Evolutionary conservation across 2,113 vertebrate genomes (phyloP).

Genomic region (Cardinalis cardinalis): DNA sequence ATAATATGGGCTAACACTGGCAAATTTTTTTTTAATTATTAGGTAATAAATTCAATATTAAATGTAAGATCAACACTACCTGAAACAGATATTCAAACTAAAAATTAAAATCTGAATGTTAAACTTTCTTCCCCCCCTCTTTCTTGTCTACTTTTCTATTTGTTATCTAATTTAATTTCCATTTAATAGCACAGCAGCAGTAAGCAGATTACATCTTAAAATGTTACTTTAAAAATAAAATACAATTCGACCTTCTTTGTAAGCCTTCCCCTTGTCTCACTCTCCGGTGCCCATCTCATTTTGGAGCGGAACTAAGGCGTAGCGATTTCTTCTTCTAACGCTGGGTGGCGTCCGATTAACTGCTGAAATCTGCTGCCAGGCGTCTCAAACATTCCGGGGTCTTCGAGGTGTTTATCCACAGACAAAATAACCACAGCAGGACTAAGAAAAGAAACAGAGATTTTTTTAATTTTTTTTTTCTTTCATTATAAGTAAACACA

Average conservation of each 20-base stretch:
- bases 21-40: neutral
- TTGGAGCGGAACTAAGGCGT: neutral
- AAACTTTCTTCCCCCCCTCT: fast-evolving
- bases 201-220: neutral
- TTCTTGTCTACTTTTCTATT: neutral
- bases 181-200: neutral
- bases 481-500: neutral
- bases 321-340: neutral
- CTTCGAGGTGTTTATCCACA: neutral
- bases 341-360: neutral
- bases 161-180: neutral
- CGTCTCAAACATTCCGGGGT: neutral
- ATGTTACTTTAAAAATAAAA: neutral
- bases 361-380: neutral
- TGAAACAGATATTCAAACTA: neutral
- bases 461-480: neutral
- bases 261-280: neutral
- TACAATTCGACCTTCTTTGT: neutral
- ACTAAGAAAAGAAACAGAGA: neutral
- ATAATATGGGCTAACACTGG: fast-evolving
- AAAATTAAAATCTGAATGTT: neutral
- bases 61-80: neutral
- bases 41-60: neutral
- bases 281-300: neutral
- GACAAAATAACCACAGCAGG: neutral